phyloP scores from a whole-genome alignment of 2,888 invertebrate species.

The Cerceris rybyensis region DNA sequence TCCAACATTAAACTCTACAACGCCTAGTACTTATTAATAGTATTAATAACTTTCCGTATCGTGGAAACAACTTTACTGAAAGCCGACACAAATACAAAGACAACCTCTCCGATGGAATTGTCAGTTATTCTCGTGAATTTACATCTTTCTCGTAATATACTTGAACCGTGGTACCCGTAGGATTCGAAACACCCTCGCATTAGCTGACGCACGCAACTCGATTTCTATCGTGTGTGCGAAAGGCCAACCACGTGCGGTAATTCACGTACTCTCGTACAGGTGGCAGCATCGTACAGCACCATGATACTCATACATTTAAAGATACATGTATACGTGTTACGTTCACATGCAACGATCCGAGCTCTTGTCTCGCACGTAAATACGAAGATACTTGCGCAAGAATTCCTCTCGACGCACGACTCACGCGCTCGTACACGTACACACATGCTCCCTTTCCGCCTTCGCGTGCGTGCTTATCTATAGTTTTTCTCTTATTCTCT shows the following conservation, averaged over 20 bases:
- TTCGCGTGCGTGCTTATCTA: slow-evolving; percentile 41
- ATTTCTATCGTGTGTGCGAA: slow-evolving; percentile 58
- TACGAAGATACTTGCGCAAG: slow-evolving; percentile 69
- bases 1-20: no score
- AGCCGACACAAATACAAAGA: no score
- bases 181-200: slow-evolving; percentile 30
- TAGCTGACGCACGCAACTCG: slow-evolving; percentile 48
- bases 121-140: not conserved
- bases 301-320: slow-evolving; percentile 25
- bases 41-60: no score
- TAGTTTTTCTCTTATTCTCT: slow-evolving; percentile 7
- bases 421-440: slow-evolving; percentile 44
- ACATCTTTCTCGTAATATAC: slow-evolving; percentile 14
- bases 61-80: no score
- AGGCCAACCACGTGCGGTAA: slow-evolving; percentile 54
- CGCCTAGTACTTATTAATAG: no score
- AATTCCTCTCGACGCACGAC: slow-evolving; percentile 60
- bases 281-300: slow-evolving; percentile 67
- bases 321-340: slow-evolving; percentile 11
- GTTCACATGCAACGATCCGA: slow-evolving; percentile 11
- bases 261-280: slow-evolving; percentile 61
- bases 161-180: not conserved
- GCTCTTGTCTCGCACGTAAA: slow-evolving; percentile 56
- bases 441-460: slow-evolving; percentile 36
- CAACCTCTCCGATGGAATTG: no score